These are phyloP conservation scores for Drosophila setosimentum DNA, from an alignment of 2,888 invertebrate genomes.

Conservation along the genomic window DNA sequence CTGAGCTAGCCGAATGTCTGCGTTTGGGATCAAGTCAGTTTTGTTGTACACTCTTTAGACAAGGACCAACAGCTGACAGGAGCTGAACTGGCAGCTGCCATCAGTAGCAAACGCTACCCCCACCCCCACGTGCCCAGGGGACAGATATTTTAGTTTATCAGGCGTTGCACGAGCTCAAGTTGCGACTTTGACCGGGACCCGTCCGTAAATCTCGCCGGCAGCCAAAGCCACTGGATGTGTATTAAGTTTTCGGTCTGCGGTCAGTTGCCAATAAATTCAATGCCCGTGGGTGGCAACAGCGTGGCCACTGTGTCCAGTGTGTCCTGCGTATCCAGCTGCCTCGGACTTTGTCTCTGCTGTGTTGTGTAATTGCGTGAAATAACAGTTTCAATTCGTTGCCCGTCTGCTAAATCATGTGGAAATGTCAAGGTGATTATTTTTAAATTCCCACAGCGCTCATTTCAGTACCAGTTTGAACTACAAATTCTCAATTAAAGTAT, in stretches of 20 bases:
- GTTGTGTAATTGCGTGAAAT: slow-evolving; percentile 51
- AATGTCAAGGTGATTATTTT: slow-evolving; percentile 59
- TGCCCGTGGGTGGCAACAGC: slow-evolving; percentile 43
- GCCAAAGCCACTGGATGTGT: slow-evolving; percentile 53
- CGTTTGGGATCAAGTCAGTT: slow-evolving; percentile 53
- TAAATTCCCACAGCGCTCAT: slow-evolving; percentile 13
- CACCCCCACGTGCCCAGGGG: slow-evolving; percentile 22
- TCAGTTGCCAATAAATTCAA: slow-evolving; percentile 67
- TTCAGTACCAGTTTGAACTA: slow-evolving; percentile 7
- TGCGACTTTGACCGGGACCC: slow-evolving; percentile 16
- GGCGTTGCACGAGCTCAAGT: slow-evolving; percentile 33
- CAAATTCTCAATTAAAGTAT: background rate
- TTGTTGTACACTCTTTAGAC: slow-evolving; percentile 28
- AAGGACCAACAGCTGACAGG: slow-evolving; percentile 30
- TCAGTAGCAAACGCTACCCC: background rate
- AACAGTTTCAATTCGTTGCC: slow-evolving; percentile 29
- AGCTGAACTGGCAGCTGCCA: slow-evolving; percentile 25
- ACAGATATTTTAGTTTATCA: slow-evolving; percentile 51
- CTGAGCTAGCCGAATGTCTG: slow-evolving; percentile 29
- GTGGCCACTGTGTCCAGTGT: slow-evolving; percentile 13
- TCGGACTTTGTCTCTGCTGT: slow-evolving; percentile 3
- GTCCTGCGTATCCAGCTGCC: slow-evolving; percentile 14
- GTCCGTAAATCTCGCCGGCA: slow-evolving; percentile 53
- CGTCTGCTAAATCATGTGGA: slow-evolving; percentile 52
- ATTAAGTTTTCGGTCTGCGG: slow-evolving; percentile 61